A percentile compares a stretch with the other conserved stretches of the same genome.
These are phyloP conservation scores for Drosophila punjabiensis DNA, from an alignment of 1,140 invertebrate genomes.

Conservation along the genomic window DNA sequence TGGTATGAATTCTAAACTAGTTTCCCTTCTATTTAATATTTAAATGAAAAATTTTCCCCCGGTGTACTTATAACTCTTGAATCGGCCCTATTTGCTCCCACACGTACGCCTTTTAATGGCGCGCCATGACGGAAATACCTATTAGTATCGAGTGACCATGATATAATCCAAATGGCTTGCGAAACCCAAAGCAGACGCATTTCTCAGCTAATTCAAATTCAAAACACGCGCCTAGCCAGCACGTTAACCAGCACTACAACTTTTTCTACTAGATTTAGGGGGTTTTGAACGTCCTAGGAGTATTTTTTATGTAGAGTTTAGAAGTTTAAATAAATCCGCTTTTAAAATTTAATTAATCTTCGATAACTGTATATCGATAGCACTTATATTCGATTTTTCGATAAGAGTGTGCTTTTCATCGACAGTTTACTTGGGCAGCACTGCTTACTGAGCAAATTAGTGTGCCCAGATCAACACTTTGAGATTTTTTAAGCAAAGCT, in stretches of 20 bases:
- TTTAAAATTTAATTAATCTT: too few species aligned
- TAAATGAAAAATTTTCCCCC: background rate
- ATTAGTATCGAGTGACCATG: conserved; percentile 66
- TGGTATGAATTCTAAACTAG: background rate
- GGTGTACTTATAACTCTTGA: conserved; percentile 33
- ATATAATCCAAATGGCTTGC: conserved; percentile 72
- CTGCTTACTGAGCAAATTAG: too few species aligned
- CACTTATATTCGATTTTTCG: too few species aligned
- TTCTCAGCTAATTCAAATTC: conserved; percentile 60
- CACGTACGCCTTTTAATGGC: conserved; percentile 58
- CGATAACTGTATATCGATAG: too few species aligned
- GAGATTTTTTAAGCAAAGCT: too few species aligned
- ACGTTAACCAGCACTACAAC: conserved; percentile 10
- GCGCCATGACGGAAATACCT: conserved; percentile 78
- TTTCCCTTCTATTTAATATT: background rate
- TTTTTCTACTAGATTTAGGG: too few species aligned
- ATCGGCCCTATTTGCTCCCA: conserved; percentile 46
- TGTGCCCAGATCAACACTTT: too few species aligned
- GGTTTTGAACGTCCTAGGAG: too few species aligned
- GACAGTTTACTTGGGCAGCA: too few species aligned
- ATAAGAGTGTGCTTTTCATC: too few species aligned
- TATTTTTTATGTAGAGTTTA: too few species aligned
- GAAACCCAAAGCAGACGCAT: conserved; percentile 47
- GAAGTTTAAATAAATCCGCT: too few species aligned
- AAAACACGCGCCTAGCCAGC: conserved; percentile 48